Evolutionary conservation across 2,797 vertebrate genomes (phyloP).

Genomic region (Threskiornis aethiopicus): DNA sequence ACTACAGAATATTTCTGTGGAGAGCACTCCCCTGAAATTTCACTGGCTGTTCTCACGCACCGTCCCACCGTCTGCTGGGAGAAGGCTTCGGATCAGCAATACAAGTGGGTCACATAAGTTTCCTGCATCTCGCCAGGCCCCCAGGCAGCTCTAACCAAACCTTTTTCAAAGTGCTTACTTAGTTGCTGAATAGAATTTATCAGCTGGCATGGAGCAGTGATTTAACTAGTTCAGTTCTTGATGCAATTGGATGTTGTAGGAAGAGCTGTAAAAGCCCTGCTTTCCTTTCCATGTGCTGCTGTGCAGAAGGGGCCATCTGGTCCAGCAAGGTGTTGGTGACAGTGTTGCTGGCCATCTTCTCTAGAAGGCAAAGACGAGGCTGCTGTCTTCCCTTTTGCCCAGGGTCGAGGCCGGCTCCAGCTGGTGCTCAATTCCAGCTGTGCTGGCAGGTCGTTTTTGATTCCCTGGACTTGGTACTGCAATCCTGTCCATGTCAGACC

Average conservation of each 20-base stretch:
- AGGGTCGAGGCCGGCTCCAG: neutral
- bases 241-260: neutral
- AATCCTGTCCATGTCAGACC: neutral
- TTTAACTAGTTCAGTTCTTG: neutral
- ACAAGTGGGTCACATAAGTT: conserved; percentile 8
- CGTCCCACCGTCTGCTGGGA: neutral
- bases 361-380: neutral
- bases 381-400: neutral
- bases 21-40: neutral
- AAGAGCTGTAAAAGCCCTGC: neutral
- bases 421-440: neutral
- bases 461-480: neutral
- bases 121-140: neutral
- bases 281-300: neutral
- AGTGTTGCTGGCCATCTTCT: neutral
- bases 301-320: neutral
- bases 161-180: conserved; percentile 12
- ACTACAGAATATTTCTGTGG: neutral
- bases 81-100: neutral
- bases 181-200: neutral
- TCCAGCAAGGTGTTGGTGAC: neutral
- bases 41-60: neutral
- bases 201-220: neutral
- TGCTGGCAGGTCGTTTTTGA: neutral
- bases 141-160: conserved; percentile 1